Evolutionary conservation across 1,140 invertebrate genomes (phyloP), one percentile per base, ranked within the genome.

Genomic region (Tribolium madens): DNA sequence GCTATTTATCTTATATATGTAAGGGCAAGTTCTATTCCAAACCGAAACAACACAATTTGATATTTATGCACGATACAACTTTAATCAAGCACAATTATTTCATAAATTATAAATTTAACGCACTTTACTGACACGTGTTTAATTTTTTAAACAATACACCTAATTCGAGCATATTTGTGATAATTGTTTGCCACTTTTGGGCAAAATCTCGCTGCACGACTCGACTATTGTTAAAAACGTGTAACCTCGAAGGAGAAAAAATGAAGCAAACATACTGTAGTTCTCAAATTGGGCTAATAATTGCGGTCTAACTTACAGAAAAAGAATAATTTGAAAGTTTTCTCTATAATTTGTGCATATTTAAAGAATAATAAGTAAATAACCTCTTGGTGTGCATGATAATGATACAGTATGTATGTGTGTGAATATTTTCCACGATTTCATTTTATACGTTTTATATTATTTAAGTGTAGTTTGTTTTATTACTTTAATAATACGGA

Each of bases 1-100:
- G 75, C 80, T 82, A 82, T 82, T 82, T 82, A 82, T 82, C 81
- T 82, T 82, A 75, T 75, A 75, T 68, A 68, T 79, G 71, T 78
- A 79, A 78, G 79, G 80, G 79, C 79, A 82, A 81, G 76, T 81
- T 79, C 77, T 48, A 78, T 47, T 72, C 46, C 75, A 60, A 75
- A 78, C 73, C 64, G 53, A 78, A 78, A 73, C 73, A 78, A 71
- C 68, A 75, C 60, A 72, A 78, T 78, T 73, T 57, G 73, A 78
- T 78, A 78, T 78, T 78, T 78, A 78, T 78, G 77, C 75, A 75
- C 52, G n/a, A 57, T 64, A 21, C 13, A 15, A 12, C 21, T 33
- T 12, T 14, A n/a, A n/a, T n/a, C n/a, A 42, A 42, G 36, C 36
- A 7, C 36, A 42, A n/a, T 42, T 42, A 42, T 42, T 42, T 42